A percentile compares a stretch with the other conserved stretches of the same genome.
phyloP scores from a whole-genome alignment of 2,797 vertebrate species.

The Podargus strigoides region DNA sequence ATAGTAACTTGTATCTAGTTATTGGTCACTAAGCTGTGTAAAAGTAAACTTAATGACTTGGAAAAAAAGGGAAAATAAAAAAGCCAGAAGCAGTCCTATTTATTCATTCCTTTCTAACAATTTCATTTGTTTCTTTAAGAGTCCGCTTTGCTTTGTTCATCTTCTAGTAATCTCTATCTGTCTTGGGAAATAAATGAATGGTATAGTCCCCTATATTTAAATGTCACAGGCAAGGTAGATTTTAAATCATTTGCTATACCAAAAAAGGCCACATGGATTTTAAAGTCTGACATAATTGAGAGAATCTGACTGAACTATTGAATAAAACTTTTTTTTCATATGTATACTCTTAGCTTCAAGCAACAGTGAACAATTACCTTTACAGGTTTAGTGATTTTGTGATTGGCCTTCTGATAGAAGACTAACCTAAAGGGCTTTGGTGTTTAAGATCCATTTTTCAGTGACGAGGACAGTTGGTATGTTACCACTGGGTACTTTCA shows the following conservation, averaged over 20 bases:
- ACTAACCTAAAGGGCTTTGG: constrained; percentile 25
- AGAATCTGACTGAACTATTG: background rate
- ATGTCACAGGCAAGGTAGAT: background rate
- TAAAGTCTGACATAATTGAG: background rate
- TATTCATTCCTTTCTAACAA: background rate
- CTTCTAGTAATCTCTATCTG: background rate
- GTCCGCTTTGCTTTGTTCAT: background rate
- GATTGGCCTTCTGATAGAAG: constrained; percentile 39
- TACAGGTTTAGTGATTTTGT: constrained; percentile 47
- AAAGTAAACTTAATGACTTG: background rate
- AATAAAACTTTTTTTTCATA: background rate
- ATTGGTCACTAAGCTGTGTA: background rate
- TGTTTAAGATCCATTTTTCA: constrained; percentile 57
- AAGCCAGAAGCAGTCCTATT: background rate
- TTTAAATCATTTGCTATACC: background rate
- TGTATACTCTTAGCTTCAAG: background rate
- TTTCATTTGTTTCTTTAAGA: background rate
- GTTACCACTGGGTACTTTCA: background rate
- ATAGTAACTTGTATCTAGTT: background rate
- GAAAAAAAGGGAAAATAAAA: background rate
- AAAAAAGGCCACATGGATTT: background rate
- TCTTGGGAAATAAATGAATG: background rate
- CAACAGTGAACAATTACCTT: background rate
- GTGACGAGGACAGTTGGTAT: constrained; percentile 2
- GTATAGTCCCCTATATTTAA: background rate